Evolutionary conservation across 1,140 invertebrate species (phyloP).

Genomic region (Heliconius hewitsoni): DNA sequence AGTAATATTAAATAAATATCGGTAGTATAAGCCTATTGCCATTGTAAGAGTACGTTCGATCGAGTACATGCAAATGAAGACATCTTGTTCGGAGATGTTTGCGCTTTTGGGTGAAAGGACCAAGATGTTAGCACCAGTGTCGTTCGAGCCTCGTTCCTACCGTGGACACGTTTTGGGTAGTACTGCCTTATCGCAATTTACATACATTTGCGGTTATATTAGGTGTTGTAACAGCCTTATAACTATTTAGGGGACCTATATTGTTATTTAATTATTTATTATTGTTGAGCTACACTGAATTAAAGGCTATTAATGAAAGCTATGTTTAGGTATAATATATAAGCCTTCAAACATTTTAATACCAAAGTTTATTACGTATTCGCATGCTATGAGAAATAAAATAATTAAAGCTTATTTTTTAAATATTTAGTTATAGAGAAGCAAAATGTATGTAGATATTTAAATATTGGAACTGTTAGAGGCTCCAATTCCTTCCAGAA

Average conservation of each 20-base stretch:
- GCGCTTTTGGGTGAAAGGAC: slow-evolving; percentile 45
- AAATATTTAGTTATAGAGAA: neutral
- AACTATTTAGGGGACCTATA: slow-evolving; percentile 11
- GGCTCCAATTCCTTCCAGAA: no score
- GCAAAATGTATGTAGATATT: no score
- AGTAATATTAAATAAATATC: slow-evolving; percentile 27
- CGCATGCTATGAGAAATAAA: neutral
- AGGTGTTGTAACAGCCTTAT: slow-evolving; percentile 64
- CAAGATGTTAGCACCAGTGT: slow-evolving; percentile 64
- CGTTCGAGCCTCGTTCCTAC: slow-evolving; percentile 49
- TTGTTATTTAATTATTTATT: neutral
- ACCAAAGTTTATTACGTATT: neutral
- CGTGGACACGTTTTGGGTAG: slow-evolving; percentile 70
- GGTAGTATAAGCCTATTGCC: slow-evolving; percentile 52
- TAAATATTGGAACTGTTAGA: no score
- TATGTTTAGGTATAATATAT: neutral
- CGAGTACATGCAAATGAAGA: slow-evolving; percentile 72
- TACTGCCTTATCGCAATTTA: slow-evolving; percentile 68
- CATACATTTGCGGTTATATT: slow-evolving; percentile 74
- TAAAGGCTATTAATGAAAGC: neutral
- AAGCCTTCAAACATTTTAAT: neutral
- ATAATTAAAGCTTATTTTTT: neutral
- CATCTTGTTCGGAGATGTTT: slow-evolving; percentile 61
- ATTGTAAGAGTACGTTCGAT: slow-evolving; percentile 52
- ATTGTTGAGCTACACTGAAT: neutral